Evolutionary conservation across 1,140 invertebrate species (phyloP).

Genomic region (Ostrea denselamellosa): DNA sequence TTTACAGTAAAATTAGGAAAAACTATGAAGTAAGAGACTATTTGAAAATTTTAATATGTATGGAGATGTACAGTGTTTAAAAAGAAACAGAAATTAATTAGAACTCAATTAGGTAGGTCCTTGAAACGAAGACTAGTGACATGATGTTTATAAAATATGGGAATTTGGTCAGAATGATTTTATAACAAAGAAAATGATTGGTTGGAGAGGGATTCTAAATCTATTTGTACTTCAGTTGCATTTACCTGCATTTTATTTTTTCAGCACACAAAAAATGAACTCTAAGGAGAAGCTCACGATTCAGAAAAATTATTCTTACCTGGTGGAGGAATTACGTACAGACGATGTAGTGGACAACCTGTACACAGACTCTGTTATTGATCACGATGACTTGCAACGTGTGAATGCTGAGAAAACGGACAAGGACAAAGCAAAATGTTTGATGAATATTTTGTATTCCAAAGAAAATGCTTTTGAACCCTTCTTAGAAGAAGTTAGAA

Average conservation of each 20-base stretch:
- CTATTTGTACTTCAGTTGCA: no score
- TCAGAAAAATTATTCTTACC: not conserved
- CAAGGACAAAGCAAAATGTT: constrained; percentile 6
- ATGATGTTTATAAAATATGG: no score
- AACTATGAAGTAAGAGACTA: no score
- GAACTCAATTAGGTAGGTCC: no score
- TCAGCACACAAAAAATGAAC: not conserved
- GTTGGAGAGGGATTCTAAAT: no score
- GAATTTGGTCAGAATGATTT: no score
- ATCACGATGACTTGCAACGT: constrained; percentile 13
- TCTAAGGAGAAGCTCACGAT: not conserved
- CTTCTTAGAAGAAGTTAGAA: not conserved
- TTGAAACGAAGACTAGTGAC: no score
- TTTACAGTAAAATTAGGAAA: no score
- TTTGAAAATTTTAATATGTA: no score
- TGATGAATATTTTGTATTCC: not conserved
- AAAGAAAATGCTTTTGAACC: not conserved
- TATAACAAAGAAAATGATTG: no score
- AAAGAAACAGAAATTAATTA: no score
- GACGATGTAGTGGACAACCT: not conserved
- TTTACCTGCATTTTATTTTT: not conserved
- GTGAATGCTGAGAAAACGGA: not conserved
- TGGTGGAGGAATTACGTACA: not conserved
- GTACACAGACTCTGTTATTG: not conserved
- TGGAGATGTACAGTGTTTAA: no score